Evolutionary conservation across 2,888 invertebrate genomes (phyloP), one percentile per base, ranked within the genome.

Genomic region (Temnothorax ravouxi): DNA sequence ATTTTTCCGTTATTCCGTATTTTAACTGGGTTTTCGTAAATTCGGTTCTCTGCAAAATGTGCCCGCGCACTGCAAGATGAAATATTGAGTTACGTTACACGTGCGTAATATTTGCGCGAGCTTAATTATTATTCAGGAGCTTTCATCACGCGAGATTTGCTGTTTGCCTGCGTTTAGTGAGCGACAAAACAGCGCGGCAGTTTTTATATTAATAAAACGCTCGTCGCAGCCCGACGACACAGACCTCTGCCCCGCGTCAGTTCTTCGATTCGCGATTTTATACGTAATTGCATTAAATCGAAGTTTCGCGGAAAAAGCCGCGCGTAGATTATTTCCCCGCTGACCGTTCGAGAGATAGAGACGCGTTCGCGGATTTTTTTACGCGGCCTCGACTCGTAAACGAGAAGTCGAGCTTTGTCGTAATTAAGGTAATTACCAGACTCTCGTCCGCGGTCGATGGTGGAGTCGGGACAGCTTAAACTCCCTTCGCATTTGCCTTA

Each of bases 371-470:
- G 47, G 18, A 71, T 61, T 72, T 80, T 91, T 91, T 91, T 88
- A 83, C 47, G 18, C 74, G 80, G 85, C 81, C 21, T 29, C 86
- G 82, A 47, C 72, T 66, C 84, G 74, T 77, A 89, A 90, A 87
- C 89, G 90, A 86, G 84, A 85, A 87, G 88, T 89, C 89, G 88
- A 88, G 88, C 90, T 88, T 82, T 84, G 91, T 92, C 87, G 92
- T 92, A 93, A 93, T 93, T 93, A 93, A 93, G 91, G 92, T 92
- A 93, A 93, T 93, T 91, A 90, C 90, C 88, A 83, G 86, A 88
- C 90, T 88, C 88, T 88, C 84, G 87, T 75, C 76, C 86, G 82
- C 77, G 69, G 75, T 72, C 84, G 69, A 83, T 38, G 83, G 71
- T 34, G 76, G 81, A 74, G 72, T 21, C 41, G 38, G 50, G 71